Percentiles rank a stretch among this genome's conserved stretches.
Conservation (phyloP, 2,797 vertebrate genomes). For the Cheirogaleus major region DNA sequence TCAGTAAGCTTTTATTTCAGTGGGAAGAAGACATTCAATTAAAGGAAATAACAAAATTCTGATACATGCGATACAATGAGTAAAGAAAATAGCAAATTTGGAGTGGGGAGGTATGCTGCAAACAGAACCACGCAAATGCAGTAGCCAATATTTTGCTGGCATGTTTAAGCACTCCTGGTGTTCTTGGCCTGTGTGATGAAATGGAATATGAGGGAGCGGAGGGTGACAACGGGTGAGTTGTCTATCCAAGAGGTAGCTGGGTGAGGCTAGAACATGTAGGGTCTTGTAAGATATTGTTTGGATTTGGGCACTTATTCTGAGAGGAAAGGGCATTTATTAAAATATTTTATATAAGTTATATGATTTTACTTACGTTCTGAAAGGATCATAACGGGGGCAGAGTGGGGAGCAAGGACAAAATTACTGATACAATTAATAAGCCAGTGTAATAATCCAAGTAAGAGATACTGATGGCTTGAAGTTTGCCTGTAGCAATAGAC, state of each 20-base stretch:
- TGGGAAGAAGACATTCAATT: background rate
- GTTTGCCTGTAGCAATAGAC: background rate
- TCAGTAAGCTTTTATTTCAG: background rate
- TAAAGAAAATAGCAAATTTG: background rate
- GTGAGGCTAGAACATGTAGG: background rate
- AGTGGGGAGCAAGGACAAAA: background rate
- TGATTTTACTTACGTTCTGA: background rate
- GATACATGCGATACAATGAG: background rate
- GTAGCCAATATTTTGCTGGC: background rate
- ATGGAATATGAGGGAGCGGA: background rate
- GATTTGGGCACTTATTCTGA: background rate
- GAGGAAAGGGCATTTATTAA: background rate
- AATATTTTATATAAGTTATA: background rate
- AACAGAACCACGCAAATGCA: background rate
- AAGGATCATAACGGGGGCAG: background rate
- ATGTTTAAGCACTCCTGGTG: background rate
- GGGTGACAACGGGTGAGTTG: background rate
- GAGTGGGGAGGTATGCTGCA: background rate
- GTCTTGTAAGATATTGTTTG: background rate
- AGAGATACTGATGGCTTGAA: background rate
- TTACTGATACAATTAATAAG: background rate
- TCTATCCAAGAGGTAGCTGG: background rate
- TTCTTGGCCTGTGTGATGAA: background rate
- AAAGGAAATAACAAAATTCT: background rate
- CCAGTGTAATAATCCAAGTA: background rate